Evolutionary conservation across 2,797 vertebrate genomes (phyloP), one percentile per base, ranked within the genome.

Genomic region (Zalophus californianus): DNA sequence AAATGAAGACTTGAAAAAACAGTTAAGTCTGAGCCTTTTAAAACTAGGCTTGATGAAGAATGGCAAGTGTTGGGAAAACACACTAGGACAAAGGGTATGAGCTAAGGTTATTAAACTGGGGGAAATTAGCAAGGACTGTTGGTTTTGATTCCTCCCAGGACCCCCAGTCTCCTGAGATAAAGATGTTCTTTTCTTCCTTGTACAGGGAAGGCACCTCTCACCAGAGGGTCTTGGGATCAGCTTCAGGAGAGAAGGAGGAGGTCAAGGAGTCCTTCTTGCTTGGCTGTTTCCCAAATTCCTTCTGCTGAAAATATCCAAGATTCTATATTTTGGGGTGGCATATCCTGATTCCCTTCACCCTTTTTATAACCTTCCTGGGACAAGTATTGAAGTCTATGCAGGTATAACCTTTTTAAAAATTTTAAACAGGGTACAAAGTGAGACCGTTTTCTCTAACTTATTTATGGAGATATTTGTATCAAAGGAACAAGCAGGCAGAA

Each of bases 401-500:
- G 38, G 56, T 82, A 75, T 13, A 75, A 72, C 5, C 27, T 73
- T 48, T 82, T 32, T 1, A 56, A 88, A 95, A 90, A 73, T 75
- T 62, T 83, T 91, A 86, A 86, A 18, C 11, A 7, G 16, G n/a
- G 14, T 80, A 70, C 20, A 70, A 52, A 89, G n/a, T n/a, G 27
- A 64, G 44, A 75, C 6, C 21, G 11, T 73, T 90, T 54, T 77
- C 56, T 91, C 38, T 20, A 68, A 27, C 29, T 93, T 94, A 35
- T 82, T 89, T 86, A 79, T 48, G 25, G 9, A 83, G 84, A 52
- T 62, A 96, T 75, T 66, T 87, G 48, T 48, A n/a, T 27, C 14
- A 70, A 68, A 96, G 25, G 29, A 86, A 91, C 21, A 82, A 80
- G 77, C 52, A 78, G 91, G 35, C 32, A 84, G 83, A 79, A 80